A percentile compares a stretch with the other conserved stretches of the same genome.
Evolutionary conservation across 2,113 vertebrate species (phyloP).

Genomic region (Amblyopsis rosae): DNA sequence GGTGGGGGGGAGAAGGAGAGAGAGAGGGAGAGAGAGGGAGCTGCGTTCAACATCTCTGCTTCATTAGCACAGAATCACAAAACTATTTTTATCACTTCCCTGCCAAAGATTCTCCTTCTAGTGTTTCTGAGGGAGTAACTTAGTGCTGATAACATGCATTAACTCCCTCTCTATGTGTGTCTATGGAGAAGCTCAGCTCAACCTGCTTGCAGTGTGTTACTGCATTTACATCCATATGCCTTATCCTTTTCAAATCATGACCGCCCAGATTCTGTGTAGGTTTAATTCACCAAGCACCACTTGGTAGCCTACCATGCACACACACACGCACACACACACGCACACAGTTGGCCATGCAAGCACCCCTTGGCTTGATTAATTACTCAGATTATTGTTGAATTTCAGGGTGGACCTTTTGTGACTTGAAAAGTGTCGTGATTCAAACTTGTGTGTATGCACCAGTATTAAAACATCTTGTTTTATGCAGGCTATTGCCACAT

Average conservation of each 20-base stretch:
- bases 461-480: too few species aligned
- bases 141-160: constrained; percentile 19
- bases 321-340: too few species aligned
- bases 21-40: constrained; percentile 10
- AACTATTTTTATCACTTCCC: constrained; percentile 36
- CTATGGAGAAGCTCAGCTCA: constrained; percentile 36
- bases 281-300: too few species aligned
- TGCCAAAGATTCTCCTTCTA: constrained; percentile 51
- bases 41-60: constrained; percentile 22
- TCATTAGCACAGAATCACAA: constrained; percentile 48
- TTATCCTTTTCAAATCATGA: too few species aligned
- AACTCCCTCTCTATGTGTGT: constrained; percentile 41
- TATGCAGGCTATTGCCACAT: too few species aligned
- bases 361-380: neutral
- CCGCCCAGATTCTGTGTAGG: too few species aligned
- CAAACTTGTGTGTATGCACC: too few species aligned
- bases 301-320: too few species aligned
- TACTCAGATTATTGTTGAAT: neutral
- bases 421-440: too few species aligned
- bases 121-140: constrained; percentile 1
- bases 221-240: too few species aligned
- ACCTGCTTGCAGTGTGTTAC: constrained; percentile 4
- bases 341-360: too few species aligned
- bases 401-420: neutral
- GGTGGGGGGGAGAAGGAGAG: neutral